Percentiles rank a stretch among this genome's conserved stretches.
phyloP scores from a whole-genome alignment of 2,888 invertebrate species.

The Campoplex capitator region DNA sequence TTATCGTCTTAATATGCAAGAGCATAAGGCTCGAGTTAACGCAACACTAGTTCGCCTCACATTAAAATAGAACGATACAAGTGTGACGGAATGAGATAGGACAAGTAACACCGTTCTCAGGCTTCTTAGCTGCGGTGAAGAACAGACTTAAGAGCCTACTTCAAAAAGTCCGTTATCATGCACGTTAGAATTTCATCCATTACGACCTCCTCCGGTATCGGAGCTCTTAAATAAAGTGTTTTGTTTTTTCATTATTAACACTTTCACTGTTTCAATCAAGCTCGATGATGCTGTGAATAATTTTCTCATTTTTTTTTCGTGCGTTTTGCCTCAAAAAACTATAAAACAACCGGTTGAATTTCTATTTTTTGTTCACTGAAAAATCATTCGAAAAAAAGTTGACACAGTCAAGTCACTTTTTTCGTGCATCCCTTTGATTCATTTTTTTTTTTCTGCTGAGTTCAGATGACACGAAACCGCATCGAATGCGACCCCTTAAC shows the following conservation, averaged over 20 bases:
- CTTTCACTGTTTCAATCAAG: background rate
- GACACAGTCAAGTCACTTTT: background rate
- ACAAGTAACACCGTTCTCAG: conserved; percentile 80
- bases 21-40: conserved; percentile 10
- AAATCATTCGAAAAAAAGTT: too few relatives aligned
- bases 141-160: conserved; percentile 52
- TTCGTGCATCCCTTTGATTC: conserved; percentile 1
- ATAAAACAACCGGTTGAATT: background rate
- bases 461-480: conserved; percentile 27
- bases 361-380: too few relatives aligned
- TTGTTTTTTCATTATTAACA: background rate
- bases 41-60: conserved; percentile 61
- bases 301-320: background rate
- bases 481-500: conserved; percentile 11
- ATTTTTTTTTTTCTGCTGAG: background rate
- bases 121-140: conserved; percentile 58
- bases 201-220: conserved; percentile 1
- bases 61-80: conserved; percentile 77
- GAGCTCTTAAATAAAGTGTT: background rate
- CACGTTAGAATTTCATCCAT: conserved; percentile 12
- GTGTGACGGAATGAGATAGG: conserved; percentile 75
- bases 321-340: background rate
- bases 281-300: background rate
- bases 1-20: conserved; percentile 20
- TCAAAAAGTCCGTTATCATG: conserved; percentile 52